Evolutionary conservation across 2,113 vertebrate genomes (phyloP).

Genomic region (Oreochromis spilurus): DNA sequence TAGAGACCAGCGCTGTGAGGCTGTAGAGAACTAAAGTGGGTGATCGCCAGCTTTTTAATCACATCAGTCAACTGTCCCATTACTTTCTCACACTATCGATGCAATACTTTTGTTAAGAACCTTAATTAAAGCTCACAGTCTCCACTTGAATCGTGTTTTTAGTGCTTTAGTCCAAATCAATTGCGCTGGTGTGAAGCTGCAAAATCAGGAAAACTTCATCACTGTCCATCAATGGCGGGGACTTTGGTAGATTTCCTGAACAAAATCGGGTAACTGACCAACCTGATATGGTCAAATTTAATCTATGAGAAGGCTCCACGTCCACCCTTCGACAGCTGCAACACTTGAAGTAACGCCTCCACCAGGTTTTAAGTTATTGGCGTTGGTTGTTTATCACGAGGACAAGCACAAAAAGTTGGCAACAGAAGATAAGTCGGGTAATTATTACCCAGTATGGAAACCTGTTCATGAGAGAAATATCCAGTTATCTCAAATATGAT

Average conservation of each 20-base stretch:
- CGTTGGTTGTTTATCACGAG: background rate
- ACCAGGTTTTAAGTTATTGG: background rate
- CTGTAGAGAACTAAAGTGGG: background rate
- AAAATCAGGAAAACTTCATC: background rate
- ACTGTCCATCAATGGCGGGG: background rate
- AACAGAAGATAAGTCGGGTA: background rate
- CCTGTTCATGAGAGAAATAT: background rate
- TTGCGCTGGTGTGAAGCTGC: background rate
- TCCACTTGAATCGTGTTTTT: background rate
- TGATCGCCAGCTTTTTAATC: background rate
- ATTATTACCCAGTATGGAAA: background rate
- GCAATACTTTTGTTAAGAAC: background rate
- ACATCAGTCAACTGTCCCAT: background rate
- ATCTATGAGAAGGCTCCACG: background rate
- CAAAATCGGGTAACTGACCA: background rate
- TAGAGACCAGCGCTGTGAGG: background rate
- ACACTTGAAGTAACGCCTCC: background rate
- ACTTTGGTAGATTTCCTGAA: background rate
- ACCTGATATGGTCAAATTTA: background rate
- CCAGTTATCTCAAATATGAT: background rate
- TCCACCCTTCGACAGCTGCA: background rate
- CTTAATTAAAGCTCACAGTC: background rate
- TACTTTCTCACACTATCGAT: background rate
- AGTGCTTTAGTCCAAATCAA: background rate
- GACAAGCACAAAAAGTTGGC: background rate